Base-by-base conservation (phyloP, 2,113 vertebrate species). In the Pycnonotus jocosus region DNA sequence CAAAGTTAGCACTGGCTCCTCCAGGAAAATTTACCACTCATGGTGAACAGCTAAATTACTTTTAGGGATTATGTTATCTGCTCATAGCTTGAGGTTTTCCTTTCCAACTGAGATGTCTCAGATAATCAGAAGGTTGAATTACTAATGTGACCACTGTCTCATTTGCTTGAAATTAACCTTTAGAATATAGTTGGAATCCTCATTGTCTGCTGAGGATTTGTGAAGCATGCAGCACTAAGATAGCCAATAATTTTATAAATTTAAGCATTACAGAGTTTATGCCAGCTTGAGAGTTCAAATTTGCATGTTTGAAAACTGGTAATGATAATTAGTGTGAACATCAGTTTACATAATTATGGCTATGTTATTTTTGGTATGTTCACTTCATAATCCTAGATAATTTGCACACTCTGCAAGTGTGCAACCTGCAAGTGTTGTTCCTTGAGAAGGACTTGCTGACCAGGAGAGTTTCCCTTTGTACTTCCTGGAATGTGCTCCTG, bases 401-500 rank as follows among this genome's bases (percentile, higher is more conserved):
- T 87, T 76, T 62, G 35, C 15, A 38, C 0, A 0, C 9, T 66
- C 37, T 47, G 5, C 38, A 38, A 38, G 38, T 38, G n/a, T 61
- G 37, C 40, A 61, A 1, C 14, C 40, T 58, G 23, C 33, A 31
- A 54, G 42, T 30, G n/a, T 10, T 19, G 5, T 33, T 66, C 37
- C 64, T 66, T 71, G 37, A 61, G 66, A 38, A 44, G 35, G 14
- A 22, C 20, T 42, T 86, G 17, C n/a, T 68, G 70, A 25, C 12
- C 0, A 0, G 6, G 27, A 53, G 50, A 69, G 12, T 20, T 48
- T 69, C 30, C n/a, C 44, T 82, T 28, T 28, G 2, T 48, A 28
- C 7, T 33, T 65, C 40, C 40, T 37, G 33, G 28, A 27, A 38
- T 9, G 0, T 18, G 12, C 3, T 74, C 23, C 8, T 53, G 47